phyloP scores from a whole-genome alignment of 2,888 invertebrate species.

The Diachrysia chrysitis region DNA sequence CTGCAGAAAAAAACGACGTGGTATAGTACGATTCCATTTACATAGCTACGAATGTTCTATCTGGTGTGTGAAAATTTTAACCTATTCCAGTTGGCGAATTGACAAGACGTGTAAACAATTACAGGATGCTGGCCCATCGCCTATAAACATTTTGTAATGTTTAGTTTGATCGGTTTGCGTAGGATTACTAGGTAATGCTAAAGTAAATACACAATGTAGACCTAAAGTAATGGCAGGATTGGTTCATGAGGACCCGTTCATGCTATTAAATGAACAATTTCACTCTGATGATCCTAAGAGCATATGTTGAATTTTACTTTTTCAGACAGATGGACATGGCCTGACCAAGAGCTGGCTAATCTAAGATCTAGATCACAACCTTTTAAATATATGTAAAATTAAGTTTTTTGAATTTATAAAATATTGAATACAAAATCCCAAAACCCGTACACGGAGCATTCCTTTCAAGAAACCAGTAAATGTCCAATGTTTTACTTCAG shows the following conservation, averaged over 20 bases:
- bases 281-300: neutral
- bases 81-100: conserved; percentile 33
- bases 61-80: conserved; percentile 13
- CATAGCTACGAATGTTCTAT: conserved; percentile 11
- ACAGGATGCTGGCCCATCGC: conserved; percentile 25
- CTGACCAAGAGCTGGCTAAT: too few relatives aligned
- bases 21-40: conserved; percentile 10
- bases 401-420: neutral
- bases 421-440: neutral
- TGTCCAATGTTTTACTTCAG: conserved; percentile 30
- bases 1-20: conserved; percentile 14
- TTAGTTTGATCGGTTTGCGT: conserved; percentile 13
- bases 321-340: too few relatives aligned
- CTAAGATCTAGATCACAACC: too few relatives aligned
- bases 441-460: conserved; percentile 23
- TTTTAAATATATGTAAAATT: neutral
- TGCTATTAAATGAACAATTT: too few relatives aligned
- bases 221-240: too few relatives aligned
- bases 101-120: conserved; percentile 44
- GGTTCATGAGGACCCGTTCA: too few relatives aligned
- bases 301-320: too few relatives aligned
- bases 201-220: neutral
- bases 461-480: conserved; percentile 17
- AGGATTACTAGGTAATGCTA: neutral
- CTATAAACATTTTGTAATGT: conserved; percentile 27